phyloP scores from a whole-genome alignment of 2,797 vertebrate species.

The Sciaenops ocellatus region DNA sequence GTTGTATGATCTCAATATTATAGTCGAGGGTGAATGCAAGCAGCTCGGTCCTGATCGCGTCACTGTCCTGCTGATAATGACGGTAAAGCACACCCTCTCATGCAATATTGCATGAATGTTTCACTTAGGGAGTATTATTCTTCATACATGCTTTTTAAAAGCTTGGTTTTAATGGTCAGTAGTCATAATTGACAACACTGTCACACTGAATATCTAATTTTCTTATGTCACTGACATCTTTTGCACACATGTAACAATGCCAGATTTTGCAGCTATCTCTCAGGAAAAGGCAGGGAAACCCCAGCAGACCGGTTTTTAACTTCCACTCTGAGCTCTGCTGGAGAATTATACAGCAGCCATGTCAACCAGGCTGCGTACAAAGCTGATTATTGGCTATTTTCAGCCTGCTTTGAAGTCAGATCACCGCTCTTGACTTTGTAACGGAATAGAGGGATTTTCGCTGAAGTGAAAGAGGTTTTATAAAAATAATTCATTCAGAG shows the following conservation, averaged over 20 bases:
- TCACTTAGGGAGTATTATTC: not conserved
- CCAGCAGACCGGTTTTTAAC: slow-evolving; percentile 17
- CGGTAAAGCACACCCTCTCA: too few relatives aligned
- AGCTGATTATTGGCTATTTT: slow-evolving; percentile 70
- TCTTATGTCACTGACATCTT: not conserved
- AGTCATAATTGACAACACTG: not conserved
- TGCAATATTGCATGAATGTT: too few relatives aligned
- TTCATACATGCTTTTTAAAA: not conserved
- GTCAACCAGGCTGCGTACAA: slow-evolving; percentile 51
- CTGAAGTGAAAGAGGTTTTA: slow-evolving; percentile 31
- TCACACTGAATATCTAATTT: not conserved
- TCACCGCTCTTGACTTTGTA: slow-evolving; percentile 31
- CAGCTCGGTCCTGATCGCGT: too few relatives aligned
- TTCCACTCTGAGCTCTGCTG: slow-evolving; percentile 25
- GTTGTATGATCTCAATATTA: too few relatives aligned
- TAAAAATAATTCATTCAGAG: slow-evolving; percentile 27
- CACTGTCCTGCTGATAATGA: too few relatives aligned
- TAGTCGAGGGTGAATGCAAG: too few relatives aligned
- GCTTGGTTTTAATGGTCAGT: not conserved
- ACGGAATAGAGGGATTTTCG: slow-evolving; percentile 23
- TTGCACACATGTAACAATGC: not conserved
- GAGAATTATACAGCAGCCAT: slow-evolving; percentile 42
- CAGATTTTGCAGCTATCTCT: not conserved
- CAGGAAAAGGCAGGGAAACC: not conserved
- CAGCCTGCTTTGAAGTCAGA: slow-evolving; percentile 61